Evolutionary conservation across 2,888 invertebrate genomes (phyloP).

Genomic region (Lathronympha strigana): DNA sequence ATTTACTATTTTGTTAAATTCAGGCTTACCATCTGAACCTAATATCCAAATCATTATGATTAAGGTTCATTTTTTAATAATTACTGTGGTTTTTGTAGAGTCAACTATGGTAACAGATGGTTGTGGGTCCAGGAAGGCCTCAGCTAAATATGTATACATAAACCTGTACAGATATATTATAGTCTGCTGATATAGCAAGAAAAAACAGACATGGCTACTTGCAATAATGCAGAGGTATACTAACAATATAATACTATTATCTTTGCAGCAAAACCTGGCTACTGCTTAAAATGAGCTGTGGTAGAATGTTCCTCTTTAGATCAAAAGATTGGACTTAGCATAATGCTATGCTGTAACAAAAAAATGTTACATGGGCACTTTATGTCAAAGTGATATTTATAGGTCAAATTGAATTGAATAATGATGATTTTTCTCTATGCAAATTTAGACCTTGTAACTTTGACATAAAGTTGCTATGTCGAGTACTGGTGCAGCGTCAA

Average conservation of each 20-base stretch:
- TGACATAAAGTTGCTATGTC: too few species aligned
- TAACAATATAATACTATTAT: background rate
- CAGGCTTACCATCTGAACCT: slow-evolving; percentile 1
- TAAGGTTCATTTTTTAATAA: slow-evolving; percentile 5
- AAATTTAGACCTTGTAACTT: too few species aligned
- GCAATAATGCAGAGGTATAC: slow-evolving; percentile 27
- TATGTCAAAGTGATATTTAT: too few species aligned
- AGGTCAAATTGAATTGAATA: too few species aligned
- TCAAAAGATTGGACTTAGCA: too few species aligned
- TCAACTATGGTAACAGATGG: slow-evolving; percentile 29
- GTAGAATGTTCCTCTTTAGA: too few species aligned
- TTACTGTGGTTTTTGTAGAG: slow-evolving; percentile 28
- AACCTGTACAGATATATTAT: slow-evolving; percentile 15
- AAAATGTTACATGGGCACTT: too few species aligned
- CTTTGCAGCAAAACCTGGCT: background rate
- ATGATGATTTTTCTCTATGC: too few species aligned
- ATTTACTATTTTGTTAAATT: background rate
- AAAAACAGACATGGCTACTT: slow-evolving; percentile 17
- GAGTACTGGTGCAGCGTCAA: too few species aligned
- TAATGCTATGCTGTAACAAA: too few species aligned
- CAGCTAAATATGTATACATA: slow-evolving; percentile 14
- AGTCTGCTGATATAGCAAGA: slow-evolving; percentile 12
- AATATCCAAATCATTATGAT: slow-evolving; percentile 7
- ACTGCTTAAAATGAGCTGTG: background rate
- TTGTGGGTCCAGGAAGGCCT: slow-evolving; percentile 10